Conservation (phyloP, 1,140 invertebrate species). For the Subanguina moxae region DNA sequence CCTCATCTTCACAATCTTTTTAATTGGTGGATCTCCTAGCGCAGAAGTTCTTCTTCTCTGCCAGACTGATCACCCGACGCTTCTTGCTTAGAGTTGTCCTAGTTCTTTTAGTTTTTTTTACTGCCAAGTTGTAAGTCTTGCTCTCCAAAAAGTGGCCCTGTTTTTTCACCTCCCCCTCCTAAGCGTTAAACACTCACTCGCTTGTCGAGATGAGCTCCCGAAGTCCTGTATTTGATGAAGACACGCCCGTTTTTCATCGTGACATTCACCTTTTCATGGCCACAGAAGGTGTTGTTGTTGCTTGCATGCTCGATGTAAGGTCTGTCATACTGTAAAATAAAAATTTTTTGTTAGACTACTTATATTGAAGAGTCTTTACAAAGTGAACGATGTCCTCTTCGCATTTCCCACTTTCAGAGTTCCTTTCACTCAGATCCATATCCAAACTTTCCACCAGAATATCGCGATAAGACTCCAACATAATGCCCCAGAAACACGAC, state of each 20-base stretch:
- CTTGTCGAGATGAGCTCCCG: background rate
- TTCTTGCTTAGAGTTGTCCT: too few species aligned
- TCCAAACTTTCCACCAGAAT: constrained; percentile 41
- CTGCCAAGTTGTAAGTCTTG: too few species aligned
- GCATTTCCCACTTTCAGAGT: constrained; percentile 21
- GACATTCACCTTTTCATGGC: constrained; percentile 36
- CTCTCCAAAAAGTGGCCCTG: too few species aligned
- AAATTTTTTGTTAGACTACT: background rate
- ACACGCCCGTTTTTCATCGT: constrained; percentile 39
- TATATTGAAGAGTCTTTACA: constrained; percentile 6
- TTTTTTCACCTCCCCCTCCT: too few species aligned
- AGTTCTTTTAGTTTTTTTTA: too few species aligned
- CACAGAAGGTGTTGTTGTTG: constrained; percentile 23
- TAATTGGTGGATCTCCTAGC: too few species aligned
- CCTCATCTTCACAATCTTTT: too few species aligned
- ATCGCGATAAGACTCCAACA: constrained; percentile 49
- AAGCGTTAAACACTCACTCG: background rate
- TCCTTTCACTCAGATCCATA: constrained; percentile 40
- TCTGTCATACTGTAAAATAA: constrained; percentile 6
- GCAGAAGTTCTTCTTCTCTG: too few species aligned
- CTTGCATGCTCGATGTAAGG: background rate
- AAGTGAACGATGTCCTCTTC: constrained; percentile 23
- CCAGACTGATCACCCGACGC: too few species aligned
- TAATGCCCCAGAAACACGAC: constrained; percentile 41
- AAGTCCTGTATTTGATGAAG: constrained; percentile 28